These are phyloP conservation scores for Melieria picta DNA, from an alignment of 2,888 invertebrate species.

Conservation along the genomic window DNA sequence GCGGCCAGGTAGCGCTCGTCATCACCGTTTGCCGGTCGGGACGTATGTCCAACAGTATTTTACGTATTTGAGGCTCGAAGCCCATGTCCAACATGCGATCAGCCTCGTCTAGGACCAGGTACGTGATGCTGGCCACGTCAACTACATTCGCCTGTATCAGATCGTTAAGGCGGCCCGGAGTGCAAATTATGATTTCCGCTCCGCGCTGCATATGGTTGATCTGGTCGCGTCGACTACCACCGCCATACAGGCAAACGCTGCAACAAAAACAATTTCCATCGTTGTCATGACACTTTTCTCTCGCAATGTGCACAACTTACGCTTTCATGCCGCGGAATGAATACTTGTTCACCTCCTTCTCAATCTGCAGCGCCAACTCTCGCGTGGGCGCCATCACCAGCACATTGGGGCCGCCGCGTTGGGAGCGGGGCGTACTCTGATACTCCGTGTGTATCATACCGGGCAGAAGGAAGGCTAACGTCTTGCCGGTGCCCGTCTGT, in stretches of 20 bases:
- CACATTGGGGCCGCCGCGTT: slow-evolving; percentile 85
- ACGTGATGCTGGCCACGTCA: slow-evolving; percentile 83
- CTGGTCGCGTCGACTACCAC: slow-evolving; percentile 84
- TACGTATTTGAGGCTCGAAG: slow-evolving; percentile 88
- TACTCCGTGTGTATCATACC: slow-evolving; percentile 93
- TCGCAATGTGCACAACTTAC: slow-evolving; percentile 64
- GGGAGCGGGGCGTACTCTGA: slow-evolving; percentile 77
- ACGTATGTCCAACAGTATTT: slow-evolving; percentile 80
- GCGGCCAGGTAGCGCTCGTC: slow-evolving; percentile 97
- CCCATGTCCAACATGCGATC: slow-evolving; percentile 90
- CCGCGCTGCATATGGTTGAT: slow-evolving; percentile 78
- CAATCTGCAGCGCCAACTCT: slow-evolving; percentile 92
- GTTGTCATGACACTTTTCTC: not conserved
- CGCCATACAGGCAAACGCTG: slow-evolving; percentile 91
- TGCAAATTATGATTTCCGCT: slow-evolving; percentile 95
- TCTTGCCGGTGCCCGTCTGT: slow-evolving; percentile 95
- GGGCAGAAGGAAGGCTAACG: slow-evolving; percentile 91
- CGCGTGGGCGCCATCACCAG: slow-evolving; percentile 92
- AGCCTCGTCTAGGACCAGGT: slow-evolving; percentile 92
- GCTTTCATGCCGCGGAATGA: slow-evolving; percentile 87
- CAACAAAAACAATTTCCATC: not conserved
- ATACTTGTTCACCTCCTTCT: slow-evolving; percentile 90
- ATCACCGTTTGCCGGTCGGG: slow-evolving; percentile 95
- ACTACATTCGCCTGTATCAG: slow-evolving; percentile 78
- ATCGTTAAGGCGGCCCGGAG: slow-evolving; percentile 93